A percentile compares a stretch with the other conserved stretches of the same genome.
These are phyloP conservation scores for Neelides folsomi DNA, from an alignment of 2,888 invertebrate species.

Conservation along the genomic window DNA sequence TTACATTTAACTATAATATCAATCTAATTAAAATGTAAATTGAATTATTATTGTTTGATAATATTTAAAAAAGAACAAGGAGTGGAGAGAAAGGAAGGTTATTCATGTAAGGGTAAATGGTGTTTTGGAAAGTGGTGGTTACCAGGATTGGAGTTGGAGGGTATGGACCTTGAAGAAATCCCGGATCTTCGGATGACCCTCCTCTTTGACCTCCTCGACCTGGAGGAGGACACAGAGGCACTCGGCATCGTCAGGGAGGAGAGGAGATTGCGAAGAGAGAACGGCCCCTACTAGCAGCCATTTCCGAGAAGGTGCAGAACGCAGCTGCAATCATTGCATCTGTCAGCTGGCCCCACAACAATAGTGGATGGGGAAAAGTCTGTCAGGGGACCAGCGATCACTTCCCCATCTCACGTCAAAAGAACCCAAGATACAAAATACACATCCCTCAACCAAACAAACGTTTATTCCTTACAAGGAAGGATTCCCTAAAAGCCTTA, in stretches of 20 bases:
- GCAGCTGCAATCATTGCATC: conserved; percentile 17
- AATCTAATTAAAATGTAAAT: too few relatives aligned
- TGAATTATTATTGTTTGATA: too few relatives aligned
- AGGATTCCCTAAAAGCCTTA: too few relatives aligned
- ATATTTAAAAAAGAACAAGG: too few relatives aligned
- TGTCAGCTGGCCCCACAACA: conserved; percentile 11
- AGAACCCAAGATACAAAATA: background rate
- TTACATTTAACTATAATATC: too few relatives aligned
- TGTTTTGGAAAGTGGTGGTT: background rate
- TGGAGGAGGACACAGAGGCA: conserved; percentile 84
- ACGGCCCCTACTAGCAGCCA: conserved; percentile 64
- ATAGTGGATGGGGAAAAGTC: background rate
- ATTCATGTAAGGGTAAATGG: too few relatives aligned
- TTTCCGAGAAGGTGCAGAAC: conserved; percentile 43
- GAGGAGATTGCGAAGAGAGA: conserved; percentile 59
- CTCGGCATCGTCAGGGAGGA: conserved; percentile 64
- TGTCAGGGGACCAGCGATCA: too few relatives aligned
- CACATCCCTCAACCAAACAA: too few relatives aligned
- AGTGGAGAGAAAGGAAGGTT: too few relatives aligned
- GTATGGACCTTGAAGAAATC: conserved; percentile 17
- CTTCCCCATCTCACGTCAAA: background rate
- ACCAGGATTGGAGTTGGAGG: conserved; percentile 21
- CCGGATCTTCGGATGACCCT: conserved; percentile 62
- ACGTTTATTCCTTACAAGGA: too few relatives aligned
- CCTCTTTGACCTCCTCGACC: conserved; percentile 79